Percentiles rank a stretch among this genome's conserved stretches.
These are phyloP conservation scores for Notothenia coriiceps DNA, from an alignment of 2,113 vertebrate species.

Conservation along the genomic window DNA sequence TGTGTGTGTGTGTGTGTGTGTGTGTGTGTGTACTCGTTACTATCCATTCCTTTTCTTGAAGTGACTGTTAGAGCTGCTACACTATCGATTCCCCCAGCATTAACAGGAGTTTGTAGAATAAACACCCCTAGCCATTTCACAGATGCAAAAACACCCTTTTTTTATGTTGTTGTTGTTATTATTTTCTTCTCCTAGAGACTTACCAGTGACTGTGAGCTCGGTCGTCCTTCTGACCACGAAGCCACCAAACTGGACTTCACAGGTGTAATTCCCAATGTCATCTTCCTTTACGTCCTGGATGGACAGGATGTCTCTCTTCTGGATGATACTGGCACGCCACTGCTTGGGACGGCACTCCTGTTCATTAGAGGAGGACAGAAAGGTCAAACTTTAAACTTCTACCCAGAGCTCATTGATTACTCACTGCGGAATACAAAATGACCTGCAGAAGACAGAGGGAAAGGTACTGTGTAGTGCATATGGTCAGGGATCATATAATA, in stretches of 20 bases:
- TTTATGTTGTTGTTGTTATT: background rate
- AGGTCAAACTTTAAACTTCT: slow-evolving; percentile 3
- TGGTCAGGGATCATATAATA: slow-evolving; percentile 11
- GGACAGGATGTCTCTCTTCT: slow-evolving; percentile 90
- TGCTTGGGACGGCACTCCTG: slow-evolving; percentile 86
- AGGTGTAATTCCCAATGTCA: slow-evolving; percentile 98
- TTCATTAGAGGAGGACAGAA: slow-evolving; percentile 24
- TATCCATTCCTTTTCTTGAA: slow-evolving; percentile 38
- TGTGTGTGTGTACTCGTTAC: slow-evolving; percentile 35
- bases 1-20: slow-evolving; percentile 29
- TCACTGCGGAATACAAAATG: slow-evolving; percentile 13
- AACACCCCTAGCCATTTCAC: background rate
- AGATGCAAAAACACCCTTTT: background rate
- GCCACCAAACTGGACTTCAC: slow-evolving; percentile 93
- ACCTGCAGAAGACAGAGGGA: slow-evolving; percentile 20
- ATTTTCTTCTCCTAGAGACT: slow-evolving; percentile 33
- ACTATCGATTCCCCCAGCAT: background rate
- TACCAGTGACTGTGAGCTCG: slow-evolving; percentile 95
- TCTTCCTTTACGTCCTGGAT: slow-evolving; percentile 96
- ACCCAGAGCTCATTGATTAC: background rate
- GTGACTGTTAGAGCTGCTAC: slow-evolving; percentile 13
- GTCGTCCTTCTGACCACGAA: slow-evolving; percentile 95
- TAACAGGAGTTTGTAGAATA: slow-evolving; percentile 1
- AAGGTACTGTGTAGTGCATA: background rate
- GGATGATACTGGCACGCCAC: slow-evolving; percentile 91